Conservation (phyloP, 2,888 invertebrate genomes). For the Amphimallon solstitiale region DNA sequence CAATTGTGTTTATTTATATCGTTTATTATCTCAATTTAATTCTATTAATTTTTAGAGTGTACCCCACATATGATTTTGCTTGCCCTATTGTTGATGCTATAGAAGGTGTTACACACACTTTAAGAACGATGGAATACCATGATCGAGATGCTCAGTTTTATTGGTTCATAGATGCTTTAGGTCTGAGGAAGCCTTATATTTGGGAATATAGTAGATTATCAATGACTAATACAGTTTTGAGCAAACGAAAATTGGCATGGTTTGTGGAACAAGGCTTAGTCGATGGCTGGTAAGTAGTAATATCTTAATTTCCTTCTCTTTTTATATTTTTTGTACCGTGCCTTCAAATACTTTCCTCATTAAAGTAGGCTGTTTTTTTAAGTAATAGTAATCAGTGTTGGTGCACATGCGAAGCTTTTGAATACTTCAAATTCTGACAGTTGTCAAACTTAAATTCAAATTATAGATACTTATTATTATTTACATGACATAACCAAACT, state of each 20-base stretch:
- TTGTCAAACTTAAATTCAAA: too few species aligned
- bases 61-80: slow-evolving; percentile 99
- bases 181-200: slow-evolving; percentile 89
- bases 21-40: slow-evolving; percentile 2
- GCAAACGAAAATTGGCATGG: slow-evolving; percentile 98
- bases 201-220: slow-evolving; percentile 97
- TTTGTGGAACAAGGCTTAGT: slow-evolving; percentile 94
- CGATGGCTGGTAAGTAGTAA: slow-evolving; percentile 92
- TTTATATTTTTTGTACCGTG: too few species aligned
- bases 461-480: too few species aligned
- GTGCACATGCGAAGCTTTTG: too few species aligned
- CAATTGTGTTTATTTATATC: slow-evolving; percentile 50
- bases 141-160: slow-evolving; percentile 98
- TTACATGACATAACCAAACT: too few species aligned
- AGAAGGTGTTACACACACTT: slow-evolving; percentile 96
- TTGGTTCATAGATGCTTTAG: slow-evolving; percentile 93
- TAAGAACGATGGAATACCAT: slow-evolving; percentile 98
- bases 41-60: slow-evolving; percentile 75
- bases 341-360: too few species aligned
- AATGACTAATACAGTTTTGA: slow-evolving; percentile 98
- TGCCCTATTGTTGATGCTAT: slow-evolving; percentile 99
- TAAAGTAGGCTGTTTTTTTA: too few species aligned
- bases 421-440: too few species aligned
- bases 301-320: too few species aligned
- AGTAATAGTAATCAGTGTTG: too few species aligned